Conservation (phyloP, 1,140 invertebrate genomes). For the Argopecten irradians region DNA sequence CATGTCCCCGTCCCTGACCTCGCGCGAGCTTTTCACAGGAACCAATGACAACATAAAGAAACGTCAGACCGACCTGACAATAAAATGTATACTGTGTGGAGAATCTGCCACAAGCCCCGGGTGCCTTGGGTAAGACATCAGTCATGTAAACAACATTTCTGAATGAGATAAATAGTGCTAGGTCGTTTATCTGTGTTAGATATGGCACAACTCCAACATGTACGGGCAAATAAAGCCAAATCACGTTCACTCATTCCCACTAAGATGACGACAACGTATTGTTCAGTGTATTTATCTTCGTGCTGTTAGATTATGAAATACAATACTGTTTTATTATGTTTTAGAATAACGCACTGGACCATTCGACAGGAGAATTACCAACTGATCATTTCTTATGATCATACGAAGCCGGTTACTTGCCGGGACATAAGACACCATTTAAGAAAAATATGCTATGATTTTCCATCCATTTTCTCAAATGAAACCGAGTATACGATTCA, state of each 20-base stretch:
- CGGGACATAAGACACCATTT: too few relatives aligned
- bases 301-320: neutral
- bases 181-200: conserved; percentile 3
- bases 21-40: neutral
- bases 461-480: too few relatives aligned
- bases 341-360: too few relatives aligned
- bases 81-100: neutral
- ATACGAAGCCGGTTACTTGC: too few relatives aligned
- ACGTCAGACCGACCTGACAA: neutral
- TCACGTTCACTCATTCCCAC: neutral
- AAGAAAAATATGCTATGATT: too few relatives aligned
- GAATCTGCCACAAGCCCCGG: neutral
- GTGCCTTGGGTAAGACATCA: neutral
- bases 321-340: too few relatives aligned
- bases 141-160: conserved; percentile 22
- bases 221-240: neutral
- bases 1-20: neutral
- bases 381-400: too few relatives aligned
- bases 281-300: neutral
- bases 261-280: neutral
- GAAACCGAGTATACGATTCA: too few relatives aligned
- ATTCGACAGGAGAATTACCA: too few relatives aligned
- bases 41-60: neutral
- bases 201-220: neutral
- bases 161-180: neutral